A percentile compares a stretch with the other conserved stretches of the same genome.
These are phyloP conservation scores for Tenualosa thibaudeaui DNA, from an alignment of 2,797 vertebrate genomes.

Conservation along the genomic window DNA sequence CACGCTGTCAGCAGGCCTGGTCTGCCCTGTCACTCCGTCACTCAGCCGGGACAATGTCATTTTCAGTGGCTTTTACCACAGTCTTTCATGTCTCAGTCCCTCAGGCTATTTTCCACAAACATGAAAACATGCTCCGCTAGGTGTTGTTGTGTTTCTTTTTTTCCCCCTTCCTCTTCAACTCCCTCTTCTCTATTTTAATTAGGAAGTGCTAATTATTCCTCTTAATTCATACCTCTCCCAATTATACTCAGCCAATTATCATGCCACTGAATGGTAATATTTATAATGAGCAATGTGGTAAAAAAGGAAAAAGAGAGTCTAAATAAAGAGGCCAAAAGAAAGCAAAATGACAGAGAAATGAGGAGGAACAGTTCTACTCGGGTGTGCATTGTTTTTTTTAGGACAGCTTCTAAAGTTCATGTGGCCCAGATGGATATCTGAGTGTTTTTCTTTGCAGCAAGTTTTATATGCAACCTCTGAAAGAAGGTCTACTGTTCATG, in stretches of 20 bases:
- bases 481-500: constrained; percentile 1
- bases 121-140: constrained; percentile 71
- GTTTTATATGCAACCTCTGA: not conserved
- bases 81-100: constrained; percentile 72
- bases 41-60: constrained; percentile 59
- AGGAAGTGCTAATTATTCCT: constrained; percentile 80
- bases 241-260: constrained; percentile 75
- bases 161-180: constrained; percentile 37
- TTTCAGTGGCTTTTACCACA: constrained; percentile 75
- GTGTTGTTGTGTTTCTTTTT: constrained; percentile 61
- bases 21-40: constrained; percentile 38
- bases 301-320: constrained; percentile 53
- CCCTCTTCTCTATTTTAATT: constrained; percentile 69
- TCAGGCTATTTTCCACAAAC: constrained; percentile 62
- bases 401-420: not conserved
- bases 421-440: not conserved
- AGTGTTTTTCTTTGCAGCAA: not conserved
- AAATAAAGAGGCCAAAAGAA: constrained; percentile 54
- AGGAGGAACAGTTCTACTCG: not conserved
- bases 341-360: not conserved
- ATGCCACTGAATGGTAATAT: constrained; percentile 59
- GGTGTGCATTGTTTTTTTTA: not conserved
- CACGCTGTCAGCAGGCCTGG: not conserved
- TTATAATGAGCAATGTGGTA: constrained; percentile 58
- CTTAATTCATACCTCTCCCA: constrained; percentile 69